phyloP scores from a whole-genome alignment of 2,113 vertebrate species.

The Ammodytes dubius region DNA sequence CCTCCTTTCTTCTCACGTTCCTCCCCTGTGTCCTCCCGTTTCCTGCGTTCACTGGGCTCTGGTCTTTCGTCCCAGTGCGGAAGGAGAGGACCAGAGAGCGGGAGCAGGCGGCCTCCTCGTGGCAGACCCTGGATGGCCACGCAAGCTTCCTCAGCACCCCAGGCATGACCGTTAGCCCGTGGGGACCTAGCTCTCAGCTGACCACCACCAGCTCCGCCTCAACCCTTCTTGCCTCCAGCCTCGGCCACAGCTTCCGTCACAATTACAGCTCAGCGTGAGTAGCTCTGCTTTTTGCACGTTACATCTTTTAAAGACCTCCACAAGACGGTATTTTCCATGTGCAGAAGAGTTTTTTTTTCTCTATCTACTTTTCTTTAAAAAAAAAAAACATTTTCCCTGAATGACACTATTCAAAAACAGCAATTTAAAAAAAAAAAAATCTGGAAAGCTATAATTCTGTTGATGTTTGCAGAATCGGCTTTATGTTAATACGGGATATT shows the following conservation, averaged over 20 bases:
- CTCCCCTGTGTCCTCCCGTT: conserved; percentile 1
- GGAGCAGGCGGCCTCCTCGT: conserved; percentile 62
- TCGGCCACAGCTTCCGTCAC: conserved; percentile 73
- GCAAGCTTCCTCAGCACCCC: conserved; percentile 79
- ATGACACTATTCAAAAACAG: background rate
- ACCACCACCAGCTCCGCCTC: conserved; percentile 73
- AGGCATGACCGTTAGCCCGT: conserved; percentile 92
- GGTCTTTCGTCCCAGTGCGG: conserved; percentile 82
- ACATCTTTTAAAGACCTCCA: background rate
- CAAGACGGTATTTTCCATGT: background rate
- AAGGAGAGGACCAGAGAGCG: conserved; percentile 87
- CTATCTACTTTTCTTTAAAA: background rate
- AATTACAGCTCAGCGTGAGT: conserved; percentile 89
- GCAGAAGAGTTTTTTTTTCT: background rate
- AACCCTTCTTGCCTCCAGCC: conserved; percentile 51
- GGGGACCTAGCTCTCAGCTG: conserved; percentile 83
- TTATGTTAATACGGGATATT: conserved; percentile 50
- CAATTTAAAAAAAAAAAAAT: background rate
- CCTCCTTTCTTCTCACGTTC: conserved; percentile 25
- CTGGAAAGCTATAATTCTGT: conserved; percentile 6
- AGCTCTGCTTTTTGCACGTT: background rate
- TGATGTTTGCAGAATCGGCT: conserved; percentile 17
- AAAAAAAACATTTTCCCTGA: background rate
- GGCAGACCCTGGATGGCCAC: conserved; percentile 87
- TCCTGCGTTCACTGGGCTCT: conserved; percentile 78